Base-by-base conservation (phyloP, 2,888 invertebrate species). In the Athetis lepigone region DNA sequence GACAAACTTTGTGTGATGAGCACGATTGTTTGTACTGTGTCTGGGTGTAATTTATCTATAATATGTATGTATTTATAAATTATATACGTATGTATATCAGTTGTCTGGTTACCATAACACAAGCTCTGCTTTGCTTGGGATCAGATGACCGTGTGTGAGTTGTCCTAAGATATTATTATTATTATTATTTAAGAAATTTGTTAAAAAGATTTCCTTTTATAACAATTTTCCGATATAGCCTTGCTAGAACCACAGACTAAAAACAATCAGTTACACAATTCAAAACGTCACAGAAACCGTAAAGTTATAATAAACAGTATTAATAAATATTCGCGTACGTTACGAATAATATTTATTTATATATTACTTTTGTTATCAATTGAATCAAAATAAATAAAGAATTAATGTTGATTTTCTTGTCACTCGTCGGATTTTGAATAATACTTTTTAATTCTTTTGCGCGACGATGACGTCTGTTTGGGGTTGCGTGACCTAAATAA, bases 401-500 rank as follows among this genome's bases (percentile, higher is more conserved):
- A 54, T 65, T 69, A 43, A 61, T 36, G 1, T 42, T 25, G 23
- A 80, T 70, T 66, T 68, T 47, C 46, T 71, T 6, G 19, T 43
- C 47, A 77, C 43, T 60, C 61, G 60, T 42, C 23, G 64, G 52
- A 68, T 66, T 77, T 64, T 57, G 19, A 67, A 47, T 63, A 65
- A 51, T 69, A 66, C 39, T 42, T 66, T 63, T 46, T 77, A 73
- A 73, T 63, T 29, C 68, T 52, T 21, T 23, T 67, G 39, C 73
- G 65, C 58, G 70, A 33, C 62, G 37, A n/a, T 70, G 62, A 64
- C 77, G 80, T 59, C 57, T 36, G 60, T 67, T 60, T 56, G 47
- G 64, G 58, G 63, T 60, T 63, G 60, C 36, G 23, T 57, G 75
- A 61, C 71, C 75, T 49, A 69, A 75, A 69, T 61, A 75, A 51